These are phyloP conservation scores for Drosophila engyochracea DNA, from an alignment of 2,888 invertebrate species.

Conservation along the genomic window DNA sequence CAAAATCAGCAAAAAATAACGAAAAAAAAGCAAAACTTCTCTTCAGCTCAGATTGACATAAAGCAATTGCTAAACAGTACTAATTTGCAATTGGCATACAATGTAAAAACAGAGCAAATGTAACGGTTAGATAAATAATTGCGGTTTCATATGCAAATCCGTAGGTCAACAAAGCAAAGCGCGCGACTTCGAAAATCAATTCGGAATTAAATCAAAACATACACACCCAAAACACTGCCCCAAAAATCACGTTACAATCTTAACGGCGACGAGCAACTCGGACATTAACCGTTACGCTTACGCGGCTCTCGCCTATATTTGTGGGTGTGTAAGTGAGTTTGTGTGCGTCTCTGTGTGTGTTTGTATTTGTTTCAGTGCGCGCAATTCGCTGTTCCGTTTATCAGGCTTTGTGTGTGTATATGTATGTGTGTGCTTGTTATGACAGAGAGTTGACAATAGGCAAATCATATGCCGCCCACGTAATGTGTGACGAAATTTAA, in stretches of 20 bases:
- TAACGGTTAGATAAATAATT: slow-evolving; percentile 40
- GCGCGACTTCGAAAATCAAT: slow-evolving; percentile 61
- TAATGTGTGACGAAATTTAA: slow-evolving; percentile 82
- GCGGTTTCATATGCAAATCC: slow-evolving; percentile 78
- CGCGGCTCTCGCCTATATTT: slow-evolving; percentile 35
- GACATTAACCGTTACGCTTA: slow-evolving; percentile 72
- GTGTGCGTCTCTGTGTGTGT: slow-evolving; percentile 1
- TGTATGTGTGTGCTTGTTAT: slow-evolving; percentile 27
- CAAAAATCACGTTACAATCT: slow-evolving; percentile 44
- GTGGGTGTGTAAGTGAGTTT: slow-evolving; percentile 8
- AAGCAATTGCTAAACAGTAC: slow-evolving; percentile 27
- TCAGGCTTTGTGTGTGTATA: slow-evolving; percentile 4
- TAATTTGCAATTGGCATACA: slow-evolving; percentile 17
- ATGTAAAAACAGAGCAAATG: slow-evolving; percentile 37
- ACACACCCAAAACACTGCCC: slow-evolving; percentile 22
- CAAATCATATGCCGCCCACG: slow-evolving; percentile 77
- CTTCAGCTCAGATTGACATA: slow-evolving; percentile 35
- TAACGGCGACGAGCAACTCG: slow-evolving; percentile 48
- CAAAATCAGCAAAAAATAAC: slow-evolving; percentile 44
- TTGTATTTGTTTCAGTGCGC: slow-evolving; percentile 11
- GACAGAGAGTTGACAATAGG: slow-evolving; percentile 74
- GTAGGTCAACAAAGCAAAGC: slow-evolving; percentile 48
- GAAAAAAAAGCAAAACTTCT: slow-evolving; percentile 43
- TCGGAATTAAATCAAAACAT: slow-evolving; percentile 77
- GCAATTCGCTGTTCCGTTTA: slow-evolving; percentile 10